These are phyloP conservation scores for Girardinus metallicus DNA, from an alignment of 2,797 vertebrate species.

Conservation along the genomic window DNA sequence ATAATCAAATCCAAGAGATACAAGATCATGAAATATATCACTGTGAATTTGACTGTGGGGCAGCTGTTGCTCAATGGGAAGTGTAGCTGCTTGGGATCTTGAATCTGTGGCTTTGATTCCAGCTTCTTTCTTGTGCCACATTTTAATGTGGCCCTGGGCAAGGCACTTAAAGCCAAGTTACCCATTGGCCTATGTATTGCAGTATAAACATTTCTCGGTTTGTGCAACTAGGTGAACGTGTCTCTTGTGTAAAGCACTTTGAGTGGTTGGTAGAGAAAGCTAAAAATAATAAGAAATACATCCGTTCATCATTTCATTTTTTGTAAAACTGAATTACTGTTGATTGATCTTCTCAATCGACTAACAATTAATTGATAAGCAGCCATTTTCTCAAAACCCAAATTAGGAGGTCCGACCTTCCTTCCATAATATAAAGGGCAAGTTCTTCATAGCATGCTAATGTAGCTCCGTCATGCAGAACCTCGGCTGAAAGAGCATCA, in stretches of 20 bases:
- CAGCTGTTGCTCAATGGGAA: not conserved
- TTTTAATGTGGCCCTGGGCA: not conserved
- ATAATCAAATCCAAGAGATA: not conserved
- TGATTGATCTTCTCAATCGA: not conserved
- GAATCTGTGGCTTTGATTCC: not conserved
- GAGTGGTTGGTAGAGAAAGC: not conserved
- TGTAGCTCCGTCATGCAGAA: too few species aligned
- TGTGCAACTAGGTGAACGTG: not conserved
- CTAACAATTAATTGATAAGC: too few species aligned
- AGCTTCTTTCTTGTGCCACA: not conserved
- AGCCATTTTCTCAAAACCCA: too few species aligned
- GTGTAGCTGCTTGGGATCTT: not conserved
- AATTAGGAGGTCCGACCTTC: too few species aligned
- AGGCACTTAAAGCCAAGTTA: not conserved
- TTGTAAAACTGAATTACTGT: not conserved
- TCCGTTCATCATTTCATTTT: not conserved
- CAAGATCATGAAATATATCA: not conserved
- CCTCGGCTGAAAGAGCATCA: too few species aligned
- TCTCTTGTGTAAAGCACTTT: not conserved
- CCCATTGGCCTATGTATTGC: not conserved
- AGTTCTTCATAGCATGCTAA: too few species aligned
- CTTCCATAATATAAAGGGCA: too few species aligned
- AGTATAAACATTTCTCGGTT: not conserved
- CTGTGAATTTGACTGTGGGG: not conserved
- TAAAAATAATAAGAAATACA: not conserved